Base-by-base conservation (phyloP, 2,888 invertebrate species). In the Bellardia bayeri region DNA sequence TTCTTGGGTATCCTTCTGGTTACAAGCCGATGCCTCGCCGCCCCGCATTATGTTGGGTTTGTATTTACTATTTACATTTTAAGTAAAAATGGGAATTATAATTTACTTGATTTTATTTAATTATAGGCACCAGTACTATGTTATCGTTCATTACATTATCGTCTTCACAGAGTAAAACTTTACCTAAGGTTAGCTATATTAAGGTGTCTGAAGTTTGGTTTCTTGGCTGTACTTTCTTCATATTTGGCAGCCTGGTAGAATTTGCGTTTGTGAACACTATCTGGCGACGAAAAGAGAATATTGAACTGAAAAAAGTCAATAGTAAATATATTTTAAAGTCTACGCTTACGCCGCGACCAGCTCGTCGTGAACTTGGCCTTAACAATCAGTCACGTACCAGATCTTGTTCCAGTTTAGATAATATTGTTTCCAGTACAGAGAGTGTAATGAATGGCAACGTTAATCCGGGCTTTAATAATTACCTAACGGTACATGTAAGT, bases 341-440 rank as follows among this genome's bases (percentile, higher is more conserved):
- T 0, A 92, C 92, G 2, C n/a, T 92, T 14, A 92, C 92, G 33
- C 92, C 92, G n/a, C 90, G 92, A 11, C 92, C 92, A 0, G 86
- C 91, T 7, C 90, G 92, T 0, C 90, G 92, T 0, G 91, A 92
- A 49, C 69, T 92, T 1, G 90, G 91, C 37, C 81, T 91, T 7
- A 91, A 90, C 68, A 92, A 91, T 82, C 90, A 91, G 14, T 64
- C 95, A 95, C 88, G 94, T 96, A 90, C 96, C 95, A 76, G 95
- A 96, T 89, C 96, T 95, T 92, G 96, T 96, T 92, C 94, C 96
- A 89, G 95, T 94, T 80, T 94, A 96, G 85, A 95, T 95, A 92
- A 96, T 96, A 93, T 96, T 95, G 16, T 95, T 95, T 89, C 97
- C 96, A 69, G 97, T 96, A 94, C 96, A 96, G 14, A 97, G 96